Evolutionary conservation across 2,113 vertebrate species (phyloP), one percentile per base, ranked within the genome.

Genomic region (Sitta europaea): DNA sequence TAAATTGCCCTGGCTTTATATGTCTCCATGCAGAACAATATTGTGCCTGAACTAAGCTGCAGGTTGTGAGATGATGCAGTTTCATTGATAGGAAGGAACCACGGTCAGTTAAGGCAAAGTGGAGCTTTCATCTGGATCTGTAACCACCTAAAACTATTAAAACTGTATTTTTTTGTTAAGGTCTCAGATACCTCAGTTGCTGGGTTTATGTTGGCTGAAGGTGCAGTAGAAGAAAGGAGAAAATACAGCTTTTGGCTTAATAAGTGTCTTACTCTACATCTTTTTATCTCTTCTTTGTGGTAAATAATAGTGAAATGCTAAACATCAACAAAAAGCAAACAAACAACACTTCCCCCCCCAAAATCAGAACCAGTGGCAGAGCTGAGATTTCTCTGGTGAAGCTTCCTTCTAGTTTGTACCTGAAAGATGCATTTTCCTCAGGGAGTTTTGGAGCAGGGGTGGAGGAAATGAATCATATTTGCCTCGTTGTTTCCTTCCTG

Each of bases 401-500:
- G 7, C 55, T 81, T 38, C 61, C 4, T 65, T 35, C 6, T 15
- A 42, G 15, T 31, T 58, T 82, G 11, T 45, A 10, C 65, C 33
- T 47, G 29, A 22, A 43, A 38, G 33, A 43, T 48, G 12, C 27
- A 22, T 9, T 81, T 65, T 63, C 11, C 76, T 71, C 16, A 18
- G 50, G 13, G 38, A 19, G 35, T 55, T 86, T 36, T 43, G 74
- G 50, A 35, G 3, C 24, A n/a, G 0, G 4, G 24, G 21, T 50
- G 54, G 29, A 87, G 22, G 23, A 67, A 51, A 58, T 12, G 0
- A 35, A 13, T 47, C 0, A 0, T 40, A 10, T 29, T 58, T 4
- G 1, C 43, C 14, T 80, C 29, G 0, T 29, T 29, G 48, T 58
- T 77, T 66, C 58, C 17, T 43, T 72, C 15, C 35, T 24, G 25